Evolutionary conservation across 1,140 invertebrate genomes (phyloP), one percentile per base, ranked within the genome.

Genomic region (Danaus melanippus): DNA sequence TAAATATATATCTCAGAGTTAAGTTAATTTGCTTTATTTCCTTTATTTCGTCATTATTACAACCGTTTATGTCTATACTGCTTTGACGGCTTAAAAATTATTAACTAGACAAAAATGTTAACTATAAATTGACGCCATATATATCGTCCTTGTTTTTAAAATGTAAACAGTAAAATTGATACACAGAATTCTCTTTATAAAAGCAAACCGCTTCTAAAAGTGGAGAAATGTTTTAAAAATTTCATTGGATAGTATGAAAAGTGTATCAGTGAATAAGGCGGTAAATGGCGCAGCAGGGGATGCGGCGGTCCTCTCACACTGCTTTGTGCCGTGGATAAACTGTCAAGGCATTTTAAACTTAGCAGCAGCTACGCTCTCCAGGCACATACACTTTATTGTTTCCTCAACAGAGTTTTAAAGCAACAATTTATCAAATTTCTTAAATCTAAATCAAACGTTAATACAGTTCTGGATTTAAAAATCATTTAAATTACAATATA

Each of bases 331-430:
- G 42, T 11, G 62, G 57, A 56, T 64, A 56, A 64, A 47, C 46
- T 54, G 62, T 56, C 62, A 42, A 56, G 53, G 53, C 48, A 64
- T 60, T 64, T 64, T 64, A 56, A 60, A 54, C 54, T 60, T 52
- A 53, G 46, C 21, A 32, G 21, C 21, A 8, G 21, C 50, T 63
- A 54, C 50, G 56, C 52, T 43, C 53, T 41, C 50, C 51, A 46
- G 15, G 46, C 44, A 50, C 9, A 43, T 46, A 50, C 46, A 64
- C 50, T 58, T 50, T 59, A 47, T 52, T 54, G 52, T 59, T 49
- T 50, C 42, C 17, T 50, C 53, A 43, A 49, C 49, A 54, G 54
- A 46, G 40, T 53, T 56, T 46, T 56, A 11, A 59, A 50, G 55
- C 51, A 54, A 56, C 47, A 59, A 53, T 42, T 59, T 46, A 52